These are phyloP conservation scores for Drosophila suboccidentalis DNA, from an alignment of 2,888 invertebrate genomes.

Conservation along the genomic window DNA sequence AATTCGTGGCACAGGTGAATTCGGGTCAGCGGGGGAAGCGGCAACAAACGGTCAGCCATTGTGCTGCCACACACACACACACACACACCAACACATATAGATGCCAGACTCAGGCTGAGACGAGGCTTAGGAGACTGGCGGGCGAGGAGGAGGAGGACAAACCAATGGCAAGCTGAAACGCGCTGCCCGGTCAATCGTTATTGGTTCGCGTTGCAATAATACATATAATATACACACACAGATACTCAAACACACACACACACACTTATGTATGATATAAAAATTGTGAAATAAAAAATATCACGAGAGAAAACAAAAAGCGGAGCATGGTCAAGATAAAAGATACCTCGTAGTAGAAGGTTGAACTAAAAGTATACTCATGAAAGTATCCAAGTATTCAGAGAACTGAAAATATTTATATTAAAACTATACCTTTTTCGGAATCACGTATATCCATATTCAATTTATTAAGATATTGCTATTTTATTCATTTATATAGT, in stretches of 20 bases:
- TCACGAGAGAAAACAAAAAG: constrained; percentile 28
- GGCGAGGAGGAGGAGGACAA: constrained; percentile 40
- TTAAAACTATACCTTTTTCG: too few relatives aligned
- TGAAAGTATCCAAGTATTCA: too few relatives aligned
- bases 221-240: constrained; percentile 72
- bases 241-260: constrained; percentile 32
- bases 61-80: constrained; percentile 35
- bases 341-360: constrained; percentile 9
- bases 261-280: constrained; percentile 62
- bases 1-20: constrained; percentile 70
- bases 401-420: too few relatives aligned
- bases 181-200: constrained; percentile 83
- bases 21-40: constrained; percentile 60
- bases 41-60: constrained; percentile 55
- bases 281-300: constrained; percentile 78
- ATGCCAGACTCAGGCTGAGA: constrained; percentile 40
- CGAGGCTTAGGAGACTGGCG: constrained; percentile 34
- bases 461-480: too few relatives aligned
- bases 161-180: constrained; percentile 82
- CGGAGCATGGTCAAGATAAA: background rate
- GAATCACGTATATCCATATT: too few relatives aligned
- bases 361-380: too few relatives aligned
- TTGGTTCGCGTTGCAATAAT: constrained; percentile 84
- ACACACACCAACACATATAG: constrained; percentile 16
- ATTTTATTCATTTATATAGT: too few relatives aligned